phyloP scores from a whole-genome alignment of 2,113 vertebrate genomes.

The Seriola quinqueradiata region DNA sequence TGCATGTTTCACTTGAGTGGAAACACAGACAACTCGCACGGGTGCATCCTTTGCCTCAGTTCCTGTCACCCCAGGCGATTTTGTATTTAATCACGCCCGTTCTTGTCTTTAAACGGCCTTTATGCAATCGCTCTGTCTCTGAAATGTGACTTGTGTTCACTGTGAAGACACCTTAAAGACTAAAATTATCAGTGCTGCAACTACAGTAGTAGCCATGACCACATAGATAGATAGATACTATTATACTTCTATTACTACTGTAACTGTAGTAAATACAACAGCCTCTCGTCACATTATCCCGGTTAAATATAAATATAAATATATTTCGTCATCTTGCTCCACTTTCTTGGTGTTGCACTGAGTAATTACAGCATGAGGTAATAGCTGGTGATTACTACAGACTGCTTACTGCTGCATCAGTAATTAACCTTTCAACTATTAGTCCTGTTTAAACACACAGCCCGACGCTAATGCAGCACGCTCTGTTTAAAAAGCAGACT shows the following conservation, averaged over 20 bases:
- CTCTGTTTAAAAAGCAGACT: constrained; percentile 86
- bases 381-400: constrained; percentile 90
- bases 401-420: constrained; percentile 89
- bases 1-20: neutral
- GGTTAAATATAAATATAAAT: constrained; percentile 30
- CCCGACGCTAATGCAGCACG: constrained; percentile 83
- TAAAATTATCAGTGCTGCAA: neutral
- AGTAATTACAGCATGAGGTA: constrained; percentile 83
- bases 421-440: constrained; percentile 91
- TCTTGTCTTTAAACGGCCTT: too few relatives aligned
- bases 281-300: neutral
- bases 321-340: constrained; percentile 23
- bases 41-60: neutral
- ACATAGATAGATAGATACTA: too few relatives aligned
- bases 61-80: too few relatives aligned
- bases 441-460: constrained; percentile 91
- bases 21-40: neutral
- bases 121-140: neutral
- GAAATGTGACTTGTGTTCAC: neutral
- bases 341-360: constrained; percentile 36
- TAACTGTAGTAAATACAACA: neutral
- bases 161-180: neutral
- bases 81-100: too few relatives aligned
- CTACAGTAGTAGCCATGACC: too few relatives aligned
- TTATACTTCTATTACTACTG: too few relatives aligned